Base-by-base conservation (phyloP, 2,113 vertebrate genomes). In the Nothobranchius furzeri region DNA sequence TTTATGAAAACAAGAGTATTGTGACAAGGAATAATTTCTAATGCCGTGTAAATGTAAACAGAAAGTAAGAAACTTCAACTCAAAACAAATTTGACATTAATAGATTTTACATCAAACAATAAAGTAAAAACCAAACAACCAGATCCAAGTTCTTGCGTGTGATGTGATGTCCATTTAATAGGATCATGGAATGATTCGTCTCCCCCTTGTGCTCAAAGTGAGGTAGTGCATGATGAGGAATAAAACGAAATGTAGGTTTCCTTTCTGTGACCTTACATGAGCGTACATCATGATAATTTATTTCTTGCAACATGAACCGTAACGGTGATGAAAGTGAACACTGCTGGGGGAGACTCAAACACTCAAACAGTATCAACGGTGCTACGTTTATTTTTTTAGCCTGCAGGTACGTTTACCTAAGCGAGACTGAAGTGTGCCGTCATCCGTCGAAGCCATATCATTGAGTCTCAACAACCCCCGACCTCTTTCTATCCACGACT, bases 401-500 rank as follows among this genome's bases (percentile, higher is more conserved):
- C 3, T 11, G n/a, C 45, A 58, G 15, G 60, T 47, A 51, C 43
- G 37, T 49, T 85, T 85, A 99, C 98, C 98, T 78, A 99, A 92
- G 64, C 98, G 95, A 30, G 98, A 99, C 79, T 97, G 98, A 83
- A 99, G 87, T 0, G 94, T 94, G 59, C 98, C 97, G 0, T 98
- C 96, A 0, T 99, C 97, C 0, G 96, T 92, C 0, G 97, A 98
- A 0, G 97, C 96, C 98, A 98, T 99, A 76, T 99, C 98, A 6
- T 99, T 99, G 78, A 99, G 96, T 81, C 98, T 92, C 79, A 99
- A 94, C 53, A 97, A 93, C 10, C 98, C 98, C 79, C 98, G 93
- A 73, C 98, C 98, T 85, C 98, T 90, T 73, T 99, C 98, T 84
- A 98, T 97, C 98, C 98, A 99, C 0, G 97, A 98, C 91, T 99